Evolutionary conservation across 2,888 invertebrate species (phyloP).

Genomic region (Cephonodes hylas): DNA sequence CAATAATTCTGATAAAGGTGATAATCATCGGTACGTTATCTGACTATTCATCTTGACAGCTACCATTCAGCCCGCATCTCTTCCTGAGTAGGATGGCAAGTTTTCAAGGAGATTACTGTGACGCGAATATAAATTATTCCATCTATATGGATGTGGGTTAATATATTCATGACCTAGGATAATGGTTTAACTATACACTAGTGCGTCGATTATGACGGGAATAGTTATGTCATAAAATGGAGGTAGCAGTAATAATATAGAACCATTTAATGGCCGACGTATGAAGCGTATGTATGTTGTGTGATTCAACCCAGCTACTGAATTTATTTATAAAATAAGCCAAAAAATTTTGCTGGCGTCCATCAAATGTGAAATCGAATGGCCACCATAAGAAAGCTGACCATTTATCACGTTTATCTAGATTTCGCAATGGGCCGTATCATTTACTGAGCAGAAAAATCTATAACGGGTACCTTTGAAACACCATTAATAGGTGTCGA

Average conservation of each 20-base stretch:
- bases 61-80: conserved; percentile 44
- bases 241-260: neutral
- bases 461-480: conserved; percentile 52
- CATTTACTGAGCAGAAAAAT: conserved; percentile 55
- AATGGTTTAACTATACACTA: neutral
- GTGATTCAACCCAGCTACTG: neutral
- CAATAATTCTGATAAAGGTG: conserved; percentile 29
- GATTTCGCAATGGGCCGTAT: conserved; percentile 60
- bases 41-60: conserved; percentile 33
- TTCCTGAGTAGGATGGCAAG: conserved; percentile 33
- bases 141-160: neutral
- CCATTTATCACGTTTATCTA: conserved; percentile 70
- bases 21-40: conserved; percentile 37
- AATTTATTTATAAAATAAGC: neutral
- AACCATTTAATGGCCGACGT: neutral
- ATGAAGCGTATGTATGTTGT: neutral
- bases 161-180: neutral
- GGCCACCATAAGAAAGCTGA: conserved; percentile 50
- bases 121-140: neutral
- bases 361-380: conserved; percentile 52
- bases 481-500: conserved; percentile 41
- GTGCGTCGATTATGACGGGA: neutral
- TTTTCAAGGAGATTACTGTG: conserved; percentile 7
- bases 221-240: neutral
- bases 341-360: neutral